phyloP scores from a whole-genome alignment of 53 echinoderm and acorn worm species.

The Patiria pectinifera region DNA sequence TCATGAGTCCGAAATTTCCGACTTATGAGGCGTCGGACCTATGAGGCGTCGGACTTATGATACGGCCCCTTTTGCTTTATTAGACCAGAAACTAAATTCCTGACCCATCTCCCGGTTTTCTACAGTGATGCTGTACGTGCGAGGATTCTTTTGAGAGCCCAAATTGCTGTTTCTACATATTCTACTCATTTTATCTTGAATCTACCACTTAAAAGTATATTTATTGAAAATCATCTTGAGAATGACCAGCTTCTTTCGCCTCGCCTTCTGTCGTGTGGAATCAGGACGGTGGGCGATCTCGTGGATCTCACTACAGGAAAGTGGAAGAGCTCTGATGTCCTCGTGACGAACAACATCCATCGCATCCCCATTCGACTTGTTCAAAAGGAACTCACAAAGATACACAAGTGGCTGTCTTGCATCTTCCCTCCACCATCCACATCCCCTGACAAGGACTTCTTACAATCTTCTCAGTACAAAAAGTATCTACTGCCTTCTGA shows the following conservation, averaged over 20 bases:
- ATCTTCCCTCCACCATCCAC: neutral
- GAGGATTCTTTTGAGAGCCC: neutral
- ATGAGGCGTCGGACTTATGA: too few species aligned
- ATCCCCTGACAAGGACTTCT: neutral
- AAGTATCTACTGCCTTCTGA: neutral
- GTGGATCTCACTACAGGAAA: neutral
- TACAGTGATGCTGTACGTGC: neutral
- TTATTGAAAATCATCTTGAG: neutral
- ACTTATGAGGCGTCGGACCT: too few species aligned
- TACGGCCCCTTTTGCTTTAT: neutral
- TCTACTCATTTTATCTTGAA: neutral
- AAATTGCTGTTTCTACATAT: neutral
- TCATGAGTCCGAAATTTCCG: too few species aligned
- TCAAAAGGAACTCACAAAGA: neutral
- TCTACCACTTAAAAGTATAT: neutral
- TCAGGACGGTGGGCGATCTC: neutral
- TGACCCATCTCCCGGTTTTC: neutral
- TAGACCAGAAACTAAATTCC: neutral
- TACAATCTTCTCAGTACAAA: neutral
- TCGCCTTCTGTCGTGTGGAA: neutral
- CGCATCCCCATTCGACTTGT: neutral
- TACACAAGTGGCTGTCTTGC: too few species aligned
- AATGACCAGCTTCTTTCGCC: neutral
- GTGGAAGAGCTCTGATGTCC: neutral
- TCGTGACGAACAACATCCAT: neutral